phyloP scores from a whole-genome alignment of 2,888 invertebrate species.

The Pristionchus arcanus region DNA sequence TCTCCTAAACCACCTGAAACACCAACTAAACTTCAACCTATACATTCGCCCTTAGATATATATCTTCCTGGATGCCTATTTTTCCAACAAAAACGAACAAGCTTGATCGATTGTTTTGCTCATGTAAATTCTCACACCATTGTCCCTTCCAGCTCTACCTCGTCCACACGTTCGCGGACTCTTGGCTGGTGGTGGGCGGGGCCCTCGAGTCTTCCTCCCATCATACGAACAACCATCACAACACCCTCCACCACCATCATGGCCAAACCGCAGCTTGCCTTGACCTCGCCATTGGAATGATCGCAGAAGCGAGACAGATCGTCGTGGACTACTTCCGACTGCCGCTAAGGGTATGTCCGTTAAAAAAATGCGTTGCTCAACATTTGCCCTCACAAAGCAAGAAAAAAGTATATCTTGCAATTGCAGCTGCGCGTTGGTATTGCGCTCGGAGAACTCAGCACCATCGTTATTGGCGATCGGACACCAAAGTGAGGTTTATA shows the following conservation, averaged over 20 bases:
- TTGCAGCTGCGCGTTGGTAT: neutral
- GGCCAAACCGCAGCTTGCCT: neutral
- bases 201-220: neutral
- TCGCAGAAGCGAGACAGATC: neutral
- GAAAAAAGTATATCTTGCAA: too few relatives aligned
- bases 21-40: too few relatives aligned
- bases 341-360: neutral
- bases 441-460: neutral
- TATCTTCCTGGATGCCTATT: too few relatives aligned
- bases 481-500: neutral
- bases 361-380: too few relatives aligned
- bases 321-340: neutral
- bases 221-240: too few relatives aligned
- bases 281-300: slow-evolving; percentile 22
- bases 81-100: too few relatives aligned
- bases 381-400: too few relatives aligned
- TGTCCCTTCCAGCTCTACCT: neutral
- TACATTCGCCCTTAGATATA: too few relatives aligned
- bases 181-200: slow-evolving; percentile 18
- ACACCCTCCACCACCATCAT: too few relatives aligned
- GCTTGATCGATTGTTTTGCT: too few relatives aligned
- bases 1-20: too few relatives aligned
- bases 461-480: neutral
- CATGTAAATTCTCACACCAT: too few relatives aligned
- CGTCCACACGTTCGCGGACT: neutral